Conservation (phyloP, 2,797 vertebrate genomes). For the Erpetoichthys calabaricus region DNA sequence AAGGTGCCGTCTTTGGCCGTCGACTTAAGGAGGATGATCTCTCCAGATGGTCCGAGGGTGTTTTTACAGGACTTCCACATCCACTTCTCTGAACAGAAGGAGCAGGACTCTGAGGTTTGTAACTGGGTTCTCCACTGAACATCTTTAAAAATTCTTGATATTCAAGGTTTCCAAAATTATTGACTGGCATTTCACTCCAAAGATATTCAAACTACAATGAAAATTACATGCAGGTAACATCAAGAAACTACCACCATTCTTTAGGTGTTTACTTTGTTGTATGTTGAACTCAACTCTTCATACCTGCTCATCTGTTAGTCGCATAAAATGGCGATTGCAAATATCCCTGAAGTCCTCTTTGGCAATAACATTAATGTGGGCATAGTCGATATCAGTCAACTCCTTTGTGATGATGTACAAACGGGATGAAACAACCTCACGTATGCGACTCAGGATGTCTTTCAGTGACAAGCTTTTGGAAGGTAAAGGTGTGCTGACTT, state of each 20-base stretch:
- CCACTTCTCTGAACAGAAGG: not conserved
- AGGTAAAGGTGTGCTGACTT: conserved; percentile 19
- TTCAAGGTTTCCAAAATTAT: conserved; percentile 30
- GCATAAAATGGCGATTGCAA: conserved; percentile 34
- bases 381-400: conserved; percentile 34
- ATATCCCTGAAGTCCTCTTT: conserved; percentile 44
- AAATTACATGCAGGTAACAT: not conserved
- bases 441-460: conserved; percentile 31
- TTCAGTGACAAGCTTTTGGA: conserved; percentile 21
- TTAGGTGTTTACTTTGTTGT: too few relatives aligned
- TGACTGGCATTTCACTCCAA: conserved; percentile 39
- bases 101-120: not conserved
- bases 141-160: conserved; percentile 40
- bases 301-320: conserved; percentile 52
- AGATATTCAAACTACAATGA: conserved; percentile 45
- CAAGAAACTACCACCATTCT: too few relatives aligned
- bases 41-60: not conserved
- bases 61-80: not conserved
- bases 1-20: conserved; percentile 16
- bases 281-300: conserved; percentile 2
- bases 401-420: conserved; percentile 31
- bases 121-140: conserved; percentile 18
- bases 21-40: not conserved
- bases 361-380: conserved; percentile 23
- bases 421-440: conserved; percentile 28